Evolutionary conservation across 2,797 vertebrate species (phyloP), one percentile per base, ranked within the genome.

Genomic region (Lerista edwardsae): DNA sequence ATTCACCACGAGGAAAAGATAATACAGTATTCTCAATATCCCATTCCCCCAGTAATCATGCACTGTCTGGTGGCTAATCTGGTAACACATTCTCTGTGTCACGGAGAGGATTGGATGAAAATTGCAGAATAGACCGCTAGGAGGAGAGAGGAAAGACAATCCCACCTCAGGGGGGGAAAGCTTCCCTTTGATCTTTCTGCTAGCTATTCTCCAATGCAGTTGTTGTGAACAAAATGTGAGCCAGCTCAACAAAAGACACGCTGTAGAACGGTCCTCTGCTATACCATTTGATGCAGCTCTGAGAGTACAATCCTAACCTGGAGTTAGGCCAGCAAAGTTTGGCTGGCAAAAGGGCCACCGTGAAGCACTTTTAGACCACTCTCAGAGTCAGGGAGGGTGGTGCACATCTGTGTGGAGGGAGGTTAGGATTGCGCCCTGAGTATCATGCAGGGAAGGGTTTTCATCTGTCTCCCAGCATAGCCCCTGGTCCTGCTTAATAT

Each of bases 21-120:
- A 39, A 41, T 0, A n/a, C n/a, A n/a, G n/a, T n/a, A 3, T 10
- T 67, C 59, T 1, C 1, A 57, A 29, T 67, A 62, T 9, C 21
- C 69, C 0, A 27, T 31, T 2, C n/a, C 5, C 0, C 0, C 31
- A 82, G 31, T 27, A 84, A 0, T 61, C 27, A 9, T 29, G 34
- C 0, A 1, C n/a, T 65, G 17, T 19, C 10, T 64, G 73, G 9
- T 71, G 71, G 31, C 67, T 12, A 21, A 51, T 0, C 55, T 44
- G 79, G 15, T 6, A 0, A 0, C 71, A 80, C 31, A 23, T 27
- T 17, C 55, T 15, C 17, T 61, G 34, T 25, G 34, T 55, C 65
- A 62, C 34, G 67, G 62, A n/a, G 12, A 41, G 27, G 34, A 59
- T 31, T 76, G 68, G 31, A 83, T 57, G 34, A 31, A 17, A 74